Percentiles rank a stretch among this genome's conserved stretches.
These are phyloP conservation scores for Sinelater perroti DNA, from an alignment of 2,888 invertebrate species.

Conservation along the genomic window DNA sequence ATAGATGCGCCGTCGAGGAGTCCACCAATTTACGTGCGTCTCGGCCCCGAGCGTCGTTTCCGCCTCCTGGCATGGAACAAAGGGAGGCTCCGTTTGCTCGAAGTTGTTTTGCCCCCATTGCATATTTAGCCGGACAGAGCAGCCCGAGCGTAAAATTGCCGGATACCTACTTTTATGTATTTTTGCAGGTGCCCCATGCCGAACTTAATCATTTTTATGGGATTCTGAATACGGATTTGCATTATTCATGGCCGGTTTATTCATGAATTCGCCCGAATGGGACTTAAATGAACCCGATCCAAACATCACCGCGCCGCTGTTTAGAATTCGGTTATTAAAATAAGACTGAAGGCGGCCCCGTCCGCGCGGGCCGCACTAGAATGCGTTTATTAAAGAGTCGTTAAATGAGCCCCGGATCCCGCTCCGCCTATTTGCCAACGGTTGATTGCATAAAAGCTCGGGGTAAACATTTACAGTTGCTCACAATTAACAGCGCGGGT, in stretches of 20 bases:
- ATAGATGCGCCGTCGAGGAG: conserved; percentile 23
- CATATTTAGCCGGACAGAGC: conserved; percentile 47
- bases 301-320: conserved; percentile 44
- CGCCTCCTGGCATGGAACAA: conserved; percentile 19
- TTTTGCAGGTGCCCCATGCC: conserved; percentile 37
- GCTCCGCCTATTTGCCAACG: conserved; percentile 5
- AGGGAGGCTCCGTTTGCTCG: conserved; percentile 29
- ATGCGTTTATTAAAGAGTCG: conserved; percentile 14
- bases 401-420: conserved; percentile 11
- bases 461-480: conserved; percentile 31
- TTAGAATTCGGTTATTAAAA: conserved; percentile 38
- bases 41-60: neutral
- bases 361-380: conserved; percentile 1
- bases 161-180: conserved; percentile 40
- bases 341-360: conserved; percentile 17
- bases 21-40: conserved; percentile 13
- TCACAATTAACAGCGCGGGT: conserved; percentile 24
- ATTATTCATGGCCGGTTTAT: conserved; percentile 50
- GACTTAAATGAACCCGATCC: conserved; percentile 52
- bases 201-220: conserved; percentile 47
- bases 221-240: conserved; percentile 43
- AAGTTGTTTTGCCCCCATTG: conserved; percentile 30
- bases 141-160: conserved; percentile 49
- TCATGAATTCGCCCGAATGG: conserved; percentile 51
- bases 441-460: conserved; percentile 24